A percentile compares a stretch with the other conserved stretches of the same genome.
Evolutionary conservation across 2,888 invertebrate genomes (phyloP).

Genomic region (Brachyptera putata): DNA sequence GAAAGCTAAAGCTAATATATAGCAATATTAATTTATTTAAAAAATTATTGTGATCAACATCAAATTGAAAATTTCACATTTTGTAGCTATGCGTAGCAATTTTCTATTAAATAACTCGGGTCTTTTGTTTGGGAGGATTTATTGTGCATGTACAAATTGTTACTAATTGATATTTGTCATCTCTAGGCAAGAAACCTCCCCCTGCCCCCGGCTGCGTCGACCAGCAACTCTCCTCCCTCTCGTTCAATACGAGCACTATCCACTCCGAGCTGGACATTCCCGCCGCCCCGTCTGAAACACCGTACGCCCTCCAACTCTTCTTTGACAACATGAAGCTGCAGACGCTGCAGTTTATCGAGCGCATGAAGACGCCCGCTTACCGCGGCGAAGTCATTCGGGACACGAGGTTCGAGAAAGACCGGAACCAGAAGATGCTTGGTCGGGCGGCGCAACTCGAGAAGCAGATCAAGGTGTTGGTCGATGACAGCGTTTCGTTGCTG

Average conservation of each 20-base stretch:
- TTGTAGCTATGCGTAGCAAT: neutral
- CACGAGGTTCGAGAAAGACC: slow-evolving; percentile 69
- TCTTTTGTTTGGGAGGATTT: neutral
- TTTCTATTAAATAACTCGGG: neutral
- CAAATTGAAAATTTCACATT: too few relatives aligned
- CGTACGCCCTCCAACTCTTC: slow-evolving; percentile 81
- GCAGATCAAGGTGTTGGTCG: slow-evolving; percentile 86
- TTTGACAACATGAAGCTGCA: slow-evolving; percentile 77
- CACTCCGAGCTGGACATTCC: slow-evolving; percentile 84
- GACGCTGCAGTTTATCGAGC: slow-evolving; percentile 76
- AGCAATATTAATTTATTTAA: too few relatives aligned
- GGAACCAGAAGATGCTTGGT: slow-evolving; percentile 41
- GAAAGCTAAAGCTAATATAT: too few relatives aligned
- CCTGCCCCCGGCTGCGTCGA: slow-evolving; percentile 90
- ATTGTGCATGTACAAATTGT: slow-evolving; percentile 1
- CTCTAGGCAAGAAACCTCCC: slow-evolving; percentile 71
- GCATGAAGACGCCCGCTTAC: slow-evolving; percentile 78
- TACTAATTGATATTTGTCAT: too few relatives aligned
- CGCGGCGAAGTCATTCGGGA: slow-evolving; percentile 65
- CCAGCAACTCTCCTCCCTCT: slow-evolving; percentile 77
- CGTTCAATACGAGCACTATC: slow-evolving; percentile 59
- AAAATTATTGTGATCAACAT: too few relatives aligned
- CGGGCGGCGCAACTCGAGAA: slow-evolving; percentile 88
- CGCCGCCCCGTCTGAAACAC: slow-evolving; percentile 68
- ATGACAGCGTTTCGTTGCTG: slow-evolving; percentile 84